Percentiles rank a stretch among this genome's conserved stretches.
These are phyloP conservation scores for Sinocyclocheilus anophthalmus DNA, from an alignment of 2,113 vertebrate species.

Conservation along the genomic window DNA sequence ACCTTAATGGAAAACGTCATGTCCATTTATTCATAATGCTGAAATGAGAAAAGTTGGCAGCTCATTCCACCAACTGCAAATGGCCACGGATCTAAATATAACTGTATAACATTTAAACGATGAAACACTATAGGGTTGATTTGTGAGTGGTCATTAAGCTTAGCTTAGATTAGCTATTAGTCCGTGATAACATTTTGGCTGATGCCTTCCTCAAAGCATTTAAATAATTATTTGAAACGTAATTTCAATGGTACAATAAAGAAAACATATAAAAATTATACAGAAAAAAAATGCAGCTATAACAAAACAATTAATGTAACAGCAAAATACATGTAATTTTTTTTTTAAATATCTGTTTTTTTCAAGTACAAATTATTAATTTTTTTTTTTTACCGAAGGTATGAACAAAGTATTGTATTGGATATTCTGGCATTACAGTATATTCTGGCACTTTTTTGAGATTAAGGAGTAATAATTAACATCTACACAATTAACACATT, in stretches of 20 bases:
- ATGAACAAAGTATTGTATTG: neutral
- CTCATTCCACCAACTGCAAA: neutral
- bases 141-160: neutral
- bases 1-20: slow-evolving; percentile 41
- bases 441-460: too few species aligned
- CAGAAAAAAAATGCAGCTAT: neutral
- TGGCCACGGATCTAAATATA: neutral
- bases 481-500: too few species aligned
- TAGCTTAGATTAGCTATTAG: neutral
- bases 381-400: neutral
- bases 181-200: neutral
- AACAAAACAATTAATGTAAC: too few species aligned
- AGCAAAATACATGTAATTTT: too few species aligned
- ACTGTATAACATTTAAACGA: neutral
- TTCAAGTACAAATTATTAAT: neutral
- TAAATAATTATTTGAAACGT: neutral
- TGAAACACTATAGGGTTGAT: slow-evolving; percentile 5
- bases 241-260: neutral
- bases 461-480: too few species aligned
- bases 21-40: slow-evolving; percentile 40
- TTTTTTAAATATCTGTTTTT: too few species aligned
- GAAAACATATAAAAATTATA: neutral
- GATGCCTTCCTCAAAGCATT: neutral
- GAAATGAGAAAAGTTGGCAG: slow-evolving; percentile 16
- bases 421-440: too few species aligned